Conservation (phyloP, 2,888 invertebrate species). For the Apamea monoglypha region DNA sequence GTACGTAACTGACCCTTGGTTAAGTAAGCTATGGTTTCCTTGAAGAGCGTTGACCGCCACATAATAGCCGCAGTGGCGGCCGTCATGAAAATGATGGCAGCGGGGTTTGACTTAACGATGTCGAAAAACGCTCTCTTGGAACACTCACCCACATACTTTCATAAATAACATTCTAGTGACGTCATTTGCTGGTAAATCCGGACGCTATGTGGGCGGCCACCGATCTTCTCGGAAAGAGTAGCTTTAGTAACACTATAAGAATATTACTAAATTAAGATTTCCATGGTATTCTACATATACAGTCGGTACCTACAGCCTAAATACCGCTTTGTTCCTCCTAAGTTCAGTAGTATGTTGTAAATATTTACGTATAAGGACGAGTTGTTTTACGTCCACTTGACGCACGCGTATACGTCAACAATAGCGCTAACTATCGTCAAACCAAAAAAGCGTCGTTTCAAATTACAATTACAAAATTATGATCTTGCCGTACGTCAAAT, state of each 20-base stretch:
- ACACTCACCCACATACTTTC: background rate
- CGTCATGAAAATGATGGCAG: background rate
- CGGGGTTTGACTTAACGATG: background rate
- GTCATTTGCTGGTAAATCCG: background rate
- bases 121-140: background rate
- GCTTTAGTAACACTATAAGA: background rate
- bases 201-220: background rate
- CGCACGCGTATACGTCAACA: too few relatives aligned
- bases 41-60: too few relatives aligned
- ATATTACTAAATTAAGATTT: too few relatives aligned
- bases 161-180: background rate
- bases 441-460: too few relatives aligned
- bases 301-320: too few relatives aligned
- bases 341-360: background rate
- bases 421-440: too few relatives aligned
- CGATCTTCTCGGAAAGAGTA: background rate
- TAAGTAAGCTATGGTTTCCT: background rate
- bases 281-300: too few relatives aligned
- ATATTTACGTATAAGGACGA: background rate
- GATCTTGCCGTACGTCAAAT: too few relatives aligned
- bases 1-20: background rate
- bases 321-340: background rate
- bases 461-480: too few relatives aligned
- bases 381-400: too few relatives aligned
- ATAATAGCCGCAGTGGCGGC: background rate